phyloP scores from a whole-genome alignment of 1,140 invertebrate genomes.

The Pseudomyrmex pallidus region DNA sequence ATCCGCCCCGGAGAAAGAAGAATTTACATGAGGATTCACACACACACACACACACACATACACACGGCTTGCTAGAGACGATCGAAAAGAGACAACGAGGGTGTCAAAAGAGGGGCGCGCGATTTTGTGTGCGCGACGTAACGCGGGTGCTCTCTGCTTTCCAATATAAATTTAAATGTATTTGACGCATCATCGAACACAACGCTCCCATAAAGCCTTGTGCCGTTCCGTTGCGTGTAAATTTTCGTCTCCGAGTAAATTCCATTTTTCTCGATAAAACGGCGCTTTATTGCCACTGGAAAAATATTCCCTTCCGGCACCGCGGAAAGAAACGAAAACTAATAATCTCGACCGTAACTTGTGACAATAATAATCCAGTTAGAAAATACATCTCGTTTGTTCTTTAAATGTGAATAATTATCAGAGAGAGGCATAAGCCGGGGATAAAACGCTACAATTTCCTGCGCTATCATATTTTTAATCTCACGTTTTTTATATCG shows the following conservation, averaged over 20 bases:
- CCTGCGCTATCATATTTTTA: too few relatives aligned
- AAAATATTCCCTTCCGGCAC: neutral
- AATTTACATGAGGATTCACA: conserved; percentile 76
- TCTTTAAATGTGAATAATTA: neutral
- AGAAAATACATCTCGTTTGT: neutral
- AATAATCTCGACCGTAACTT: neutral
- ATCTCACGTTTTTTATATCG: too few relatives aligned
- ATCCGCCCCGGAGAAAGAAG: conserved; percentile 63
- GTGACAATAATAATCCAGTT: too few relatives aligned
- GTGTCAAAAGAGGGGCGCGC: neutral
- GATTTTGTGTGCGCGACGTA: conserved; percentile 36
- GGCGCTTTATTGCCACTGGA: conserved; percentile 14
- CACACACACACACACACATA: conserved; percentile 65
- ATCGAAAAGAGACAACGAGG: conserved; percentile 20
- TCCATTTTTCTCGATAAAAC: conserved; percentile 41
- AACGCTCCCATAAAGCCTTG: conserved; percentile 28
- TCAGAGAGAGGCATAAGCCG: neutral
- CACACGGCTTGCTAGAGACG: conserved; percentile 37
- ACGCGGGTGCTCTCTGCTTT: neutral
- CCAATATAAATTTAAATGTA: conserved; percentile 60
- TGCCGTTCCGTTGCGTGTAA: conserved; percentile 15
- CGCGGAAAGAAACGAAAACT: neutral
- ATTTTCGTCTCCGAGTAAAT: conserved; percentile 44
- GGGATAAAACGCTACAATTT: too few relatives aligned
- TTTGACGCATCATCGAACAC: conserved; percentile 58